These are phyloP conservation scores for Papilio aristodemus DNA, from an alignment of 1,140 invertebrate species.

Conservation along the genomic window DNA sequence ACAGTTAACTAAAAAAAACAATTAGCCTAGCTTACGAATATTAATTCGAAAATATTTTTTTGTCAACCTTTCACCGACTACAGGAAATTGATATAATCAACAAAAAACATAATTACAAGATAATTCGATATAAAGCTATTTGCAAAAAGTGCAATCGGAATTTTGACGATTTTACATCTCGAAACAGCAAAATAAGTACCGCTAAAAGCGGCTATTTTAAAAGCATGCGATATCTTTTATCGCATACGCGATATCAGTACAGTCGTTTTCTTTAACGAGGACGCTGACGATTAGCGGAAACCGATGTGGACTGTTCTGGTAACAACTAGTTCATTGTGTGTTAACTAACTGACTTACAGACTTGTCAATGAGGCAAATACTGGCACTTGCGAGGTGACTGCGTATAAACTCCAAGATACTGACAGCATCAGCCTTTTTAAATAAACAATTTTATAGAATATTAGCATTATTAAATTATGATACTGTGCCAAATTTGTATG, in stretches of 20 bases:
- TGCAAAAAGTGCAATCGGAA: background rate
- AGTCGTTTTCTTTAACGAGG: background rate
- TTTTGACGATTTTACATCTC: background rate
- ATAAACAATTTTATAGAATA: too few relatives aligned
- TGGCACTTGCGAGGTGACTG: too few relatives aligned
- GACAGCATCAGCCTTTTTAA: too few relatives aligned
- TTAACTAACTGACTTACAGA: background rate
- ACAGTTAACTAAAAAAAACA: too few relatives aligned
- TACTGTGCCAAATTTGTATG: too few relatives aligned
- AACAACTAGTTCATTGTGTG: background rate
- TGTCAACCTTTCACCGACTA: background rate
- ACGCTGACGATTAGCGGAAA: background rate
- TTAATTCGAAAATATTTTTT: background rate
- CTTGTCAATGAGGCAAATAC: too few relatives aligned
- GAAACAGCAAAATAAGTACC: background rate
- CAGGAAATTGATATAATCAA: background rate
- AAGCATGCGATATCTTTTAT: slow-evolving; percentile 4
- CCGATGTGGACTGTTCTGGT: background rate
- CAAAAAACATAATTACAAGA: background rate
- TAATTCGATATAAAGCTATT: background rate
- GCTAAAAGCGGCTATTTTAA: slow-evolving; percentile 5
- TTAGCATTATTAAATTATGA: too few relatives aligned
- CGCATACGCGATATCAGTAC: background rate
- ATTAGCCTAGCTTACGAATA: background rate
- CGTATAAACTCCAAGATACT: too few relatives aligned